These are phyloP conservation scores for Ctena decussata DNA, from an alignment of 2,888 invertebrate genomes.

Conservation along the genomic window DNA sequence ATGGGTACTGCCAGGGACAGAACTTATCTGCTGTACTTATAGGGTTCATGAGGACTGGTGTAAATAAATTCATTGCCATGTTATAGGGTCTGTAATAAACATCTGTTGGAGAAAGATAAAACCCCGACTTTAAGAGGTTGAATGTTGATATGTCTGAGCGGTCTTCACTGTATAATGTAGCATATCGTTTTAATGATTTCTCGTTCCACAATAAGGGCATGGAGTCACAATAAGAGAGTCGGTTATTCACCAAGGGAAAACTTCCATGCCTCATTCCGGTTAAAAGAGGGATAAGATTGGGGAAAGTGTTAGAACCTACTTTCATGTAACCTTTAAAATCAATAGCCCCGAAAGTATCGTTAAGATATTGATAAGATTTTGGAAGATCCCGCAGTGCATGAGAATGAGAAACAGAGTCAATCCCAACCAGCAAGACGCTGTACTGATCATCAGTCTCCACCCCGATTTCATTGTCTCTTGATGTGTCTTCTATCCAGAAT, in stretches of 20 bases:
- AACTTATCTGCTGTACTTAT: slow-evolving; percentile 32
- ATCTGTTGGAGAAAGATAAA: slow-evolving; percentile 92
- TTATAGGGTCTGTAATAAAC: slow-evolving; percentile 94
- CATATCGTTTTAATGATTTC: slow-evolving; percentile 91
- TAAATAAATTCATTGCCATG: no score
- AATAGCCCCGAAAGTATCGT: no score
- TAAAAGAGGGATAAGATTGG: slow-evolving; percentile 62
- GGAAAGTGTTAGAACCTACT: slow-evolving; percentile 68
- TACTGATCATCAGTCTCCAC: slow-evolving; percentile 40
- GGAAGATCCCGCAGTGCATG: slow-evolving; percentile 60
- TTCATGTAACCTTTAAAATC: no score
- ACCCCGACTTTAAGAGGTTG: slow-evolving; percentile 92
- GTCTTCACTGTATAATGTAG: slow-evolving; percentile 88
- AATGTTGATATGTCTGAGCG: slow-evolving; percentile 92
- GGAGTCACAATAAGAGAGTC: slow-evolving; percentile 39
- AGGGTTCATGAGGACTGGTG: slow-evolving; percentile 59
- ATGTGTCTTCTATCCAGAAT: slow-evolving; percentile 27
- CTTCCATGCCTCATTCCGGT: slow-evolving; percentile 44
- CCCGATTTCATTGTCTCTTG: slow-evolving; percentile 21
- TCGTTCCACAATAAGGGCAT: slow-evolving; percentile 94
- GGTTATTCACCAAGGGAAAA: slow-evolving; percentile 28
- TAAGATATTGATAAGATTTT: slow-evolving; percentile 58
- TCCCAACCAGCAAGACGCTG: slow-evolving; percentile 45
- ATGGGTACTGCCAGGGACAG: slow-evolving; percentile 82
- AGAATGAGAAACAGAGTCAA: slow-evolving; percentile 53